A percentile compares a stretch with the other conserved stretches of the same genome.
Evolutionary conservation across 2,888 invertebrate genomes (phyloP).

Genomic region (Brachypalpus laphriformis): DNA sequence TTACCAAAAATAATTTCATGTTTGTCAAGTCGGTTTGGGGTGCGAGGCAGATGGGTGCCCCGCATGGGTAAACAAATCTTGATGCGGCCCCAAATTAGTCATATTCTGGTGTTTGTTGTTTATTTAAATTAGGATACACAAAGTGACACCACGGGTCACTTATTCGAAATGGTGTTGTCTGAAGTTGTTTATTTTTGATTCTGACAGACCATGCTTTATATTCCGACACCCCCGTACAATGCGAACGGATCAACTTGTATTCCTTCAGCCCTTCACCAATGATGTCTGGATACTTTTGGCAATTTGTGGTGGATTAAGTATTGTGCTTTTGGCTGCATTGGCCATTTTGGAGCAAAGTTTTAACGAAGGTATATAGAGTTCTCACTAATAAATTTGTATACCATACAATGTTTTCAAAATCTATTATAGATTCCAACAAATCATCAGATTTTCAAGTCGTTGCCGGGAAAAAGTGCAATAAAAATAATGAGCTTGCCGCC

Average conservation of each 20-base stretch:
- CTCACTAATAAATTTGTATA: background rate
- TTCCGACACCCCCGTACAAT: conserved; percentile 87
- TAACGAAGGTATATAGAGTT: conserved; percentile 10
- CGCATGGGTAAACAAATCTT: conserved; percentile 68
- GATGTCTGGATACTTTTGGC: conserved; percentile 85
- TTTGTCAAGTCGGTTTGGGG: conserved; percentile 57
- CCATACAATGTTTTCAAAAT: background rate
- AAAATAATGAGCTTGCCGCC: conserved; percentile 2
- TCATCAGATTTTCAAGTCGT: conserved; percentile 20
- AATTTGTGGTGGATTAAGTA: conserved; percentile 80
- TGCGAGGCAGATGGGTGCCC: conserved; percentile 39
- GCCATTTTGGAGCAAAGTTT: conserved; percentile 42
- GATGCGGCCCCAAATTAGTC: conserved; percentile 64
- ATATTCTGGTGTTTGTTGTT: conserved; percentile 56
- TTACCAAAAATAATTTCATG: conserved; percentile 73
- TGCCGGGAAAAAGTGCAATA: background rate
- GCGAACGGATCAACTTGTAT: conserved; percentile 85
- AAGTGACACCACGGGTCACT: conserved; percentile 67
- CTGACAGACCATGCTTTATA: conserved; percentile 85
- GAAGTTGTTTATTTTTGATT: conserved; percentile 46
- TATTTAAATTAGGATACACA: conserved; percentile 68
- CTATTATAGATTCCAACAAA: conserved; percentile 43
- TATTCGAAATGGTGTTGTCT: conserved; percentile 17
- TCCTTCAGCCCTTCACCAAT: conserved; percentile 85
- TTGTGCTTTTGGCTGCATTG: conserved; percentile 77